A percentile compares a stretch with the other conserved stretches of the same genome.
phyloP scores from a whole-genome alignment of 1,140 invertebrate species.

The Formica selysi region DNA sequence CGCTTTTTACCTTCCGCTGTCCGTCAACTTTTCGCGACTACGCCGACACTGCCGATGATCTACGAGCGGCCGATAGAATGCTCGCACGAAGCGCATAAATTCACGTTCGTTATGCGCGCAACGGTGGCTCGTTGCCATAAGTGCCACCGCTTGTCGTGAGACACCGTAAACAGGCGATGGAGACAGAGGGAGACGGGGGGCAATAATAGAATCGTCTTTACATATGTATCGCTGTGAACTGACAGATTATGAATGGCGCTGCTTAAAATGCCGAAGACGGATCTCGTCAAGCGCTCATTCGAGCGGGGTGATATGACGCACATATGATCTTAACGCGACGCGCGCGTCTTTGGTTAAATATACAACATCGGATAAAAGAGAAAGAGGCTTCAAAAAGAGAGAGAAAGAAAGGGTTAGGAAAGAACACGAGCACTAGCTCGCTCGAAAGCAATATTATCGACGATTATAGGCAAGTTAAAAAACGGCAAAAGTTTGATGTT shows the following conservation, averaged over 20 bases:
- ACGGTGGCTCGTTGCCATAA: slow-evolving; percentile 38
- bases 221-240: slow-evolving; percentile 57
- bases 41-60: slow-evolving; percentile 12
- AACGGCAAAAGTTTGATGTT: neutral
- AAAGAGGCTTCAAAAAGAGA: neutral
- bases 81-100: slow-evolving; percentile 48
- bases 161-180: slow-evolving; percentile 29
- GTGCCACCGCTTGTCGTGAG: slow-evolving; percentile 36
- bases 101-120: slow-evolving; percentile 54
- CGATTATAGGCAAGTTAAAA: neutral
- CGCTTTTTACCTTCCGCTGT: slow-evolving; percentile 2
- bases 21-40: slow-evolving; percentile 25
- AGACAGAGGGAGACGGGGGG: neutral
- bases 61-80: slow-evolving; percentile 43
- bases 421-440: neutral
- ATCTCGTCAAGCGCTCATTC: slow-evolving; percentile 21
- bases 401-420: slow-evolving; percentile 1
- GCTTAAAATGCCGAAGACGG: slow-evolving; percentile 61
- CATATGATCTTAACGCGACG: slow-evolving; percentile 20
- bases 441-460: slow-evolving; percentile 7
- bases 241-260: slow-evolving; percentile 66
- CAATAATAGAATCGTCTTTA: slow-evolving; percentile 64
- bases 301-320: slow-evolving; percentile 30
- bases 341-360: slow-evolving; percentile 30
- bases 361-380: slow-evolving; percentile 51